Conservation (phyloP, 1,140 invertebrate genomes). For the Zaprionus ornatus region DNA sequence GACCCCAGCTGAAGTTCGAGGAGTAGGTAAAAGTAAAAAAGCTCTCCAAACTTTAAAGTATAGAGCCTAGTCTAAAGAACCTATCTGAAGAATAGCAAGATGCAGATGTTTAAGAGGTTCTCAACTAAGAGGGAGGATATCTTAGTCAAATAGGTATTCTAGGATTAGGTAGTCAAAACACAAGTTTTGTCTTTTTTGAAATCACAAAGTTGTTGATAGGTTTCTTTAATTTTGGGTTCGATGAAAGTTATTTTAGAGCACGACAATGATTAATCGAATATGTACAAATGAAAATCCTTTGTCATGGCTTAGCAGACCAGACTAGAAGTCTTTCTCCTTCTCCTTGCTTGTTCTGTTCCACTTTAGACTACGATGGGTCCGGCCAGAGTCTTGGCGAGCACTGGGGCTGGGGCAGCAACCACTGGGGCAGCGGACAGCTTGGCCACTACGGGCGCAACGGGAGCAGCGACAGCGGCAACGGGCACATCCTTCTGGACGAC, state of each 20-base stretch:
- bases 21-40: too few species aligned
- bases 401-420: slow-evolving; percentile 61
- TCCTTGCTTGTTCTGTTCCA: not conserved
- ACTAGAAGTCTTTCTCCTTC: slow-evolving; percentile 6
- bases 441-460: slow-evolving; percentile 70
- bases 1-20: too few species aligned
- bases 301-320: slow-evolving; percentile 42
- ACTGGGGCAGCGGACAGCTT: slow-evolving; percentile 60
- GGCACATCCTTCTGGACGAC: slow-evolving; percentile 86
- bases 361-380: slow-evolving; percentile 71
- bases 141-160: not conserved
- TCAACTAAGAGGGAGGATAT: not conserved
- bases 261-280: slow-evolving; percentile 83
- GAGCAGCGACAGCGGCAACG: slow-evolving; percentile 72
- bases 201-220: slow-evolving; percentile 45
- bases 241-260: slow-evolving; percentile 75
- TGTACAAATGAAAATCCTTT: slow-evolving; percentile 82
- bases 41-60: not conserved
- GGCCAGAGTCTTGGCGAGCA: slow-evolving; percentile 68
- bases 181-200: slow-evolving; percentile 11
- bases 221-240: slow-evolving; percentile 65
- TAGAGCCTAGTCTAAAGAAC: not conserved
- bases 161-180: not conserved
- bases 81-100: too few species aligned
- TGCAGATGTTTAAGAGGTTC: too few species aligned